A percentile compares a stretch with the other conserved stretches of the same genome.
phyloP scores from a whole-genome alignment of 2,888 invertebrate genomes.

The Polydrusus tereticollis region DNA sequence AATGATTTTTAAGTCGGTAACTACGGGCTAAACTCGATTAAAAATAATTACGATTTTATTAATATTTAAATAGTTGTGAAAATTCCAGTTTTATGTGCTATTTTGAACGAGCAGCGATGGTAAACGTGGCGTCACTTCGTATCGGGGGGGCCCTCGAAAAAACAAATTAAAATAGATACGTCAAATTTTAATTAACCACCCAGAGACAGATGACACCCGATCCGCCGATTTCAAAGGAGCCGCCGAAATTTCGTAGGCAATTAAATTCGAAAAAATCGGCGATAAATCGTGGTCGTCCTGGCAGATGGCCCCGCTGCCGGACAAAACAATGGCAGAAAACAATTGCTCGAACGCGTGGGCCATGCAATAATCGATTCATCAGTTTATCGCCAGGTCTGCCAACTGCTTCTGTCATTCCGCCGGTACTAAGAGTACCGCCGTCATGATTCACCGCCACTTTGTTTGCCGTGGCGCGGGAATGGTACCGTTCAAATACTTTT shows the following conservation, averaged over 20 bases:
- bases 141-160: too few relatives aligned
- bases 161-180: conserved; percentile 32
- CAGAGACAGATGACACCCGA: conserved; percentile 28
- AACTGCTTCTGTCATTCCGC: conserved; percentile 44
- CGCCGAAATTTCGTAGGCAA: conserved; percentile 42
- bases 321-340: conserved; percentile 42
- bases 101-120: too few relatives aligned
- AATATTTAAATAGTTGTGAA: conserved; percentile 11
- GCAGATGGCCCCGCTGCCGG: conserved; percentile 47
- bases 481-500: too few relatives aligned
- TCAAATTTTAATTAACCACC: conserved; percentile 42
- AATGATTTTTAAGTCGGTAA: not conserved
- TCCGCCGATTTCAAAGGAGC: conserved; percentile 20
- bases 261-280: conserved; percentile 46
- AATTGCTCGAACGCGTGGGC: conserved; percentile 45
- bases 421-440: not conserved
- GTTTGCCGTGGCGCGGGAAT: too few relatives aligned
- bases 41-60: conserved; percentile 2
- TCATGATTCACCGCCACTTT: not conserved
- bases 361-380: conserved; percentile 50
- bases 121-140: too few relatives aligned
- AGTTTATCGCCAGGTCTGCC: conserved; percentile 49
- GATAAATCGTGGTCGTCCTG: conserved; percentile 35
- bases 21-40: conserved; percentile 1
- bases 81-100: not conserved